Evolutionary conservation across 2,113 vertebrate genomes (phyloP).

Genomic region (Oncorhynchus tshawytscha): DNA sequence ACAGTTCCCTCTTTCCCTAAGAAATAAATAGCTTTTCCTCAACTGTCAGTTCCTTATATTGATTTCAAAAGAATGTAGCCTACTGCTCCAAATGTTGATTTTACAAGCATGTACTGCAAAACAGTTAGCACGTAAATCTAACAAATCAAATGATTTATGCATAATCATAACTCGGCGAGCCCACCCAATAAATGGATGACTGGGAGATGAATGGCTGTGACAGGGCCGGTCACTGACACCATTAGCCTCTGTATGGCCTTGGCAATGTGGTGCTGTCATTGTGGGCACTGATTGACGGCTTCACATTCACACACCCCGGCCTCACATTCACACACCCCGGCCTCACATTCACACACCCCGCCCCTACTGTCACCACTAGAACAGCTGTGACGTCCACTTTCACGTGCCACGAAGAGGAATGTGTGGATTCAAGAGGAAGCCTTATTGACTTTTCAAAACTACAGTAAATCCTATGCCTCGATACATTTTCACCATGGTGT

Average conservation of each 20-base stretch:
- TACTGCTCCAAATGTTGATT: neutral
- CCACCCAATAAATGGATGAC: neutral
- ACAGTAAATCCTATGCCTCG: neutral
- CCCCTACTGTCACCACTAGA: neutral
- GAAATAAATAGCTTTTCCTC: neutral
- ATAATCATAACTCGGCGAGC: neutral
- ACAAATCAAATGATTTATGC: neutral
- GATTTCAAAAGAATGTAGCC: neutral
- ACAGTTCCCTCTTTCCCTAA: neutral
- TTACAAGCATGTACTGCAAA: neutral
- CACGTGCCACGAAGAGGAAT: neutral
- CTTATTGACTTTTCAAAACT: neutral
- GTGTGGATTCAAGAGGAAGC: neutral
- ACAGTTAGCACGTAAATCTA: neutral
- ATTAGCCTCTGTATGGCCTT: slow-evolving; percentile 7
- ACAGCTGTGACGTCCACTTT: neutral
- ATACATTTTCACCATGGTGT: neutral
- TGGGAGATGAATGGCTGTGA: neutral
- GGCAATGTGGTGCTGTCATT: neutral
- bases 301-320: neutral
- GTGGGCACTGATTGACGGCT: neutral
- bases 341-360: neutral
- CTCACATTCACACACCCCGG: neutral
- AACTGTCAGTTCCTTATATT: neutral
- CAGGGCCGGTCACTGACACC: neutral